Evolutionary conservation across 2,113 vertebrate genomes (phyloP).

Genomic region (Ursus arctos): DNA sequence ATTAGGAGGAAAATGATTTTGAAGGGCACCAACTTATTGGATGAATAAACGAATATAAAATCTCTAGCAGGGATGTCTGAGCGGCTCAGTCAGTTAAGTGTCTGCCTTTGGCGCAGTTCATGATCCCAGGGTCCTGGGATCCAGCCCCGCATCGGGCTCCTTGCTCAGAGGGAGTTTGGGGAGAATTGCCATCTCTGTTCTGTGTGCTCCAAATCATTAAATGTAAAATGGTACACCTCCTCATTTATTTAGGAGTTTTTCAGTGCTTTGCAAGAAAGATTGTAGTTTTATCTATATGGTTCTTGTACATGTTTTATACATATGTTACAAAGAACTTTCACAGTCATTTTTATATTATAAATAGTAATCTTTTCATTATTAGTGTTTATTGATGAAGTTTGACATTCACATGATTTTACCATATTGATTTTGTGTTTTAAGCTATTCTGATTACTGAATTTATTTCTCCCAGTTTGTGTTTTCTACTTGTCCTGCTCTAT

Average conservation of each 20-base stretch:
- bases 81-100: too few relatives aligned
- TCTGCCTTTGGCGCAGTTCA: too few relatives aligned
- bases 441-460: not conserved
- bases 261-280: not conserved
- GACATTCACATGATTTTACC: not conserved
- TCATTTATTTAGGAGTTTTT: not conserved
- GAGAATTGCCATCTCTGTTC: not conserved
- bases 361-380: not conserved
- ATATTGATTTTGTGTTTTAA: not conserved
- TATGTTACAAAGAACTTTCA: not conserved
- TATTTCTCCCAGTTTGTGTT: not conserved
- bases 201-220: not conserved
- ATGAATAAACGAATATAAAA: slow-evolving; percentile 1
- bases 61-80: not conserved
- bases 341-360: not conserved
- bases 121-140: too few relatives aligned
- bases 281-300: not conserved
- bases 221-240: not conserved
- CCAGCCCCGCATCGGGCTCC: too few relatives aligned
- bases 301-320: not conserved
- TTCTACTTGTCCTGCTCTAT: not conserved
- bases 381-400: not conserved
- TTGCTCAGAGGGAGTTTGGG: not conserved
- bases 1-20: not conserved
- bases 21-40: not conserved